Conservation (phyloP, 2,113 vertebrate species). For the Strigops habroptila region DNA sequence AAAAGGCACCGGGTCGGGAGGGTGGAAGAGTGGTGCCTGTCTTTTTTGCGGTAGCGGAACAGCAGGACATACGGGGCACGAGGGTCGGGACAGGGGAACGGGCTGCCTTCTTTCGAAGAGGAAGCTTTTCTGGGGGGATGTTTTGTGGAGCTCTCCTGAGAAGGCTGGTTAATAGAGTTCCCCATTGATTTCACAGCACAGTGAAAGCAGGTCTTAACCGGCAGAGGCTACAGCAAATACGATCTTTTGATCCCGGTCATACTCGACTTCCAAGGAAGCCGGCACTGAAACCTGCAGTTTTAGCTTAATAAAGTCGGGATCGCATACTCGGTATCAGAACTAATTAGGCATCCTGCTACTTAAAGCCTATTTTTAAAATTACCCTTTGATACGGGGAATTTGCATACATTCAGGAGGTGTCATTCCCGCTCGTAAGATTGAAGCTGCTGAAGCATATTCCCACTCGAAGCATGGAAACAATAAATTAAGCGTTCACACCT, state of each 20-base stretch:
- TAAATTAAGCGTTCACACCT: neutral
- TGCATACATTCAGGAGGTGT: neutral
- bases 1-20: neutral
- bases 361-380: conserved; percentile 11
- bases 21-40: neutral
- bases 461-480: neutral
- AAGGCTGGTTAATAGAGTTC: neutral
- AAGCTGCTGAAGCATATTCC: neutral
- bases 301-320: neutral
- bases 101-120: neutral
- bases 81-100: neutral
- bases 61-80: neutral
- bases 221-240: neutral
- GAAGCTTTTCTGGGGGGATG: neutral
- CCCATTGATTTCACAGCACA: neutral
- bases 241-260: neutral
- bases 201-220: neutral
- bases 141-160: neutral
- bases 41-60: neutral
- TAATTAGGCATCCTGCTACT: neutral
- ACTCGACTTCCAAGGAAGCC: neutral
- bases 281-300: neutral
- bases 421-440: neutral
- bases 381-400: neutral
- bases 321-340: neutral